Percentiles rank a stretch among this genome's conserved stretches.
phyloP scores from a whole-genome alignment of 1,140 invertebrate species.

The Drosophila ercepeae region DNA sequence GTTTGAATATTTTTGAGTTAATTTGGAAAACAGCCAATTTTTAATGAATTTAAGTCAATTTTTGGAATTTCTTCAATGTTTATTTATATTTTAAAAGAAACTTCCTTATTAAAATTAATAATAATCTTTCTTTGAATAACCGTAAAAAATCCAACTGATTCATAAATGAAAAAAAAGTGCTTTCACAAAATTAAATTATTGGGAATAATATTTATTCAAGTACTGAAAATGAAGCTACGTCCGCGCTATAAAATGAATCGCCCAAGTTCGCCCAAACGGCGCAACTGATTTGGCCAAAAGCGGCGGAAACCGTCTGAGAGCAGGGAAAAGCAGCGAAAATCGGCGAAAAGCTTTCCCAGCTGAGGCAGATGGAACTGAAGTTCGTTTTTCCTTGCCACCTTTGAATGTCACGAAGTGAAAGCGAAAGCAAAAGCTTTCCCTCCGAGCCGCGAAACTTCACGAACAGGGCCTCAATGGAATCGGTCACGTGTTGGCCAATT shows the following conservation, averaged over 20 bases:
- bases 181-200: conserved; percentile 1
- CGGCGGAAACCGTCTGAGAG: conserved; percentile 14
- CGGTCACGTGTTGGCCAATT: conserved; percentile 47
- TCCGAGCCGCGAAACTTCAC: conserved; percentile 24
- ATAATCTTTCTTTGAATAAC: background rate
- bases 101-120: background rate
- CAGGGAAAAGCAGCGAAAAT: conserved; percentile 15
- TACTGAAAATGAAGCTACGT: conserved; percentile 17
- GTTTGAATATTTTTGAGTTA: background rate
- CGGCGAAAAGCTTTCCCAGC: conserved; percentile 43
- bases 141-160: background rate
- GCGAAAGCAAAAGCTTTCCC: conserved; percentile 57
- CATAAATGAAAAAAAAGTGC: background rate
- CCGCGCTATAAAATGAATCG: conserved; percentile 34
- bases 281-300: conserved; percentile 66
- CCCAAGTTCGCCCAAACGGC: conserved; percentile 67
- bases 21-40: background rate
- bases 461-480: conserved; percentile 38
- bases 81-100: background rate
- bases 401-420: conserved; percentile 33
- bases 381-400: conserved; percentile 47
- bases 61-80: too few species aligned
- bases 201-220: conserved; percentile 7
- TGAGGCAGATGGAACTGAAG: background rate
- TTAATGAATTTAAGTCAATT: background rate